phyloP scores from a whole-genome alignment of 2,888 invertebrate genomes.

The Gastracanthus pulcherrimus region DNA sequence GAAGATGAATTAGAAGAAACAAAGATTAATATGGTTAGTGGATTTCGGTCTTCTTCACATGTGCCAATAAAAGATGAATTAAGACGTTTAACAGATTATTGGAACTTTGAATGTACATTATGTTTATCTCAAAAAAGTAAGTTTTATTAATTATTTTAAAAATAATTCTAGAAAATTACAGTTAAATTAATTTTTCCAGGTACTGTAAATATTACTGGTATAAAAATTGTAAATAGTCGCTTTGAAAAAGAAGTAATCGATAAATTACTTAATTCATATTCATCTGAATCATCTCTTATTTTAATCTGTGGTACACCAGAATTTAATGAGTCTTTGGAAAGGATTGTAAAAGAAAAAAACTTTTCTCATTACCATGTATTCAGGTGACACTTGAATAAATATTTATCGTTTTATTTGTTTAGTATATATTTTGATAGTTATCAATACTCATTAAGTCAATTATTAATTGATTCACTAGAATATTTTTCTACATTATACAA shows the following conservation, averaged over 20 bases:
- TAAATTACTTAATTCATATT: constrained; percentile 55
- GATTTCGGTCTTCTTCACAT: constrained; percentile 67
- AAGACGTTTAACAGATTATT: constrained; percentile 68
- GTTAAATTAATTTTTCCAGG: constrained; percentile 57
- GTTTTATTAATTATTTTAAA: constrained; percentile 18
- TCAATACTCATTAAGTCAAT: neutral
- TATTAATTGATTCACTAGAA: neutral
- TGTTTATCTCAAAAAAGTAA: constrained; percentile 66
- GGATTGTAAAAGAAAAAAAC: constrained; percentile 59
- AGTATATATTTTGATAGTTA: neutral
- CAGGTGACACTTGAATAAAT: constrained; percentile 55
- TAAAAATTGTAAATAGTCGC: constrained; percentile 64
- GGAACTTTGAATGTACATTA: constrained; percentile 73
- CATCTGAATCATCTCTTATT: constrained; percentile 65
- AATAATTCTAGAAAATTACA: constrained; percentile 17
- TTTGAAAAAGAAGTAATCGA: constrained; percentile 62
- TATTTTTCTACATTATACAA: too few relatives aligned
- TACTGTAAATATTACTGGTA: constrained; percentile 62
- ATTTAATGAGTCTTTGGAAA: constrained; percentile 66
- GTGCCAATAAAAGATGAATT: constrained; percentile 70
- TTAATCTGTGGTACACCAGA: constrained; percentile 71
- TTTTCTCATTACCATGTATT: constrained; percentile 66
- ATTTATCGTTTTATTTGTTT: neutral
- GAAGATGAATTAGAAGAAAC: constrained; percentile 71
- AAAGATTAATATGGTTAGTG: constrained; percentile 66